Conservation (phyloP, 2,113 vertebrate genomes). For the Sylvicapra grimmia region DNA sequence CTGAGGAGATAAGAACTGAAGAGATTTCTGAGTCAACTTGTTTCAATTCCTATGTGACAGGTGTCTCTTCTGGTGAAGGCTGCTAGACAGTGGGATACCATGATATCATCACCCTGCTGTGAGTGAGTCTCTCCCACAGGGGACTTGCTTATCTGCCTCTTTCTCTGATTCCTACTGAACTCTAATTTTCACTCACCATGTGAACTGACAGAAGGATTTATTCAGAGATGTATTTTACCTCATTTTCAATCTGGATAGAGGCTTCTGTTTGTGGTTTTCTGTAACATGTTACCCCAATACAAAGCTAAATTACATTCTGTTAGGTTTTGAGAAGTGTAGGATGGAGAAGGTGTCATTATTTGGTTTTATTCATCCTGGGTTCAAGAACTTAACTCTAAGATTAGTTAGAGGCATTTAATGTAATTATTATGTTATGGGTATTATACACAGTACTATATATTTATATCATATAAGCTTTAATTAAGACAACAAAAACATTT, state of each 20-base stretch:
- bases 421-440: background rate
- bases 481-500: background rate
- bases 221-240: background rate
- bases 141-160: background rate
- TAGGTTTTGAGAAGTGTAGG: background rate
- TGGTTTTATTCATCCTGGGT: background rate
- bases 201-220: constrained; percentile 24
- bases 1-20: background rate
- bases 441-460: background rate
- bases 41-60: background rate
- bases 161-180: constrained; percentile 21
- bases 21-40: background rate
- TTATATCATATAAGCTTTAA: background rate
- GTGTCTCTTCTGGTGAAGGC: background rate
- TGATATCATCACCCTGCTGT: background rate
- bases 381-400: background rate
- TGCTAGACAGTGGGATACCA: background rate
- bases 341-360: background rate
- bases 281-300: background rate
- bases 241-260: background rate
- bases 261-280: background rate
- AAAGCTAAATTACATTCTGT: background rate
- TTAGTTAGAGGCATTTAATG: background rate
- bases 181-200: constrained; percentile 35
- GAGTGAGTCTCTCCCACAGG: background rate